Conservation (phyloP, 2,113 vertebrate genomes). For the Dasyprocta punctata region DNA sequence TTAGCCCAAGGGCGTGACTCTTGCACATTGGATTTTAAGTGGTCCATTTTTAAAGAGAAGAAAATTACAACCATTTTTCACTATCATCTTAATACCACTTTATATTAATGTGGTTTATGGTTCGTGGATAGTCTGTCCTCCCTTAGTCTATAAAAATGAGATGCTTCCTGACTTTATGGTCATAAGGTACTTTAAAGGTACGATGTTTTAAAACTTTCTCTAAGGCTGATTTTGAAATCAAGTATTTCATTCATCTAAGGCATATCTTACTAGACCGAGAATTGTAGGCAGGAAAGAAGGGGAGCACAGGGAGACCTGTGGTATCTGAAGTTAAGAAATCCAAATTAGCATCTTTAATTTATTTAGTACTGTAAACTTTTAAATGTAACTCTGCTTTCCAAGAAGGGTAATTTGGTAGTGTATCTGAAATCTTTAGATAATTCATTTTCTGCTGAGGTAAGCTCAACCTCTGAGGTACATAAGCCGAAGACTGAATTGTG, state of each 20-base stretch:
- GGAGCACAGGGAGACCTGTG: neutral
- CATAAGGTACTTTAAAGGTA: conserved; percentile 28
- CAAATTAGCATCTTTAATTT: neutral
- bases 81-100: neutral
- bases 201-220: neutral
- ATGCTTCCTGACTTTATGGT: neutral
- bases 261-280: neutral
- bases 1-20: neutral
- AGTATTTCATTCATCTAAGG: neutral
- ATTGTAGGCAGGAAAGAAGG: neutral
- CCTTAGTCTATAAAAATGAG: conserved; percentile 30
- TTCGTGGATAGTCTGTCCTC: neutral
- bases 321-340: conserved; percentile 31
- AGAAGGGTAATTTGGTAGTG: neutral
- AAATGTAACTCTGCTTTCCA: neutral
- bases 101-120: neutral
- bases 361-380: conserved; percentile 1
- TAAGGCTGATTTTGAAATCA: neutral
- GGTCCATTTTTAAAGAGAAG: neutral
- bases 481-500: accelerated
- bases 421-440: neutral
- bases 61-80: neutral
- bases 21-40: conserved; percentile 33
- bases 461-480: neutral
- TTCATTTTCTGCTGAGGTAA: neutral